Evolutionary conservation across 2,888 invertebrate genomes (phyloP).

Genomic region (Plagodis pulveraria): DNA sequence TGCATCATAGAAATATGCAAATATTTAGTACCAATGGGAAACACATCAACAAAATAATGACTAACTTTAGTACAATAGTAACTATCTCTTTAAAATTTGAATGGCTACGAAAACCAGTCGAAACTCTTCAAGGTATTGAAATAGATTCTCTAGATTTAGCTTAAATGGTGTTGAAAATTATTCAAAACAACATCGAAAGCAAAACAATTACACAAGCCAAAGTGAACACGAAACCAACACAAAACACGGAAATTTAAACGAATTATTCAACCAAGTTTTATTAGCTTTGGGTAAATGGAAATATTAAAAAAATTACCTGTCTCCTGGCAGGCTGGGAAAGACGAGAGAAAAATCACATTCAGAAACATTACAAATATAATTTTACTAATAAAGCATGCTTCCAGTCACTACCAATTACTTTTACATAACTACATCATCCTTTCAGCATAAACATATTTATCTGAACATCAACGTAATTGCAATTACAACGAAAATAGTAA

Average conservation of each 20-base stretch:
- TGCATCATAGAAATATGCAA: too few species aligned
- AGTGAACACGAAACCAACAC: conserved; percentile 34
- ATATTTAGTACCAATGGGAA: background rate
- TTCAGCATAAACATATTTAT: conserved; percentile 46
- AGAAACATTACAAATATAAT: conserved; percentile 81
- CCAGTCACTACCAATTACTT: conserved; percentile 49
- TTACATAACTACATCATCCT: conserved; percentile 57
- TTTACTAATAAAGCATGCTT: conserved; percentile 77
- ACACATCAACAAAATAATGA: background rate
- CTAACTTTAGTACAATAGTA: too few species aligned
- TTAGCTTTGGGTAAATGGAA: conserved; percentile 46
- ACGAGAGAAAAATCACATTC: conserved; percentile 84
- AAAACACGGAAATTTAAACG: conserved; percentile 32
- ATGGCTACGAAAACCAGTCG: too few species aligned
- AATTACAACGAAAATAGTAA: conserved; percentile 71
- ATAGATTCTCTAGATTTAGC: background rate
- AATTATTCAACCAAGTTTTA: conserved; percentile 34
- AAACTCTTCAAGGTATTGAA: background rate
- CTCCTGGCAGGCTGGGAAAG: conserved; percentile 85
- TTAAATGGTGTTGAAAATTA: conserved; percentile 28
- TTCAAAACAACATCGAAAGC: conserved; percentile 33
- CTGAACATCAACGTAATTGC: conserved; percentile 65
- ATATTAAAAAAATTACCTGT: conserved; percentile 72
- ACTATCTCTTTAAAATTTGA: too few species aligned
- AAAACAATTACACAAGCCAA: conserved; percentile 32